phyloP scores from a whole-genome alignment of 2,888 invertebrate species.

The Folsomia manolachei region DNA sequence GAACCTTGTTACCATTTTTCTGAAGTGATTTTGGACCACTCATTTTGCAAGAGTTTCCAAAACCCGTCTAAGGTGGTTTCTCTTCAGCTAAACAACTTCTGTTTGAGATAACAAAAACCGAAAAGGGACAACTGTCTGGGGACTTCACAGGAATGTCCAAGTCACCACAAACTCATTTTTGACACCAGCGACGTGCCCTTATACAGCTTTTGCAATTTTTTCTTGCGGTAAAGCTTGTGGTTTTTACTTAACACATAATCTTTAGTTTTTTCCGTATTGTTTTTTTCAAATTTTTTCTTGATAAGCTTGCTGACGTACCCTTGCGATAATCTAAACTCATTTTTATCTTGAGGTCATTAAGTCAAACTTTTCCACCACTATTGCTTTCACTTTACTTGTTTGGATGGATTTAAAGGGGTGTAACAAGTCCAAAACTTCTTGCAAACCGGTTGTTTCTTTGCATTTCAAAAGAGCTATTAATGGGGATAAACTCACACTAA shows the following conservation, averaged over 20 bases:
- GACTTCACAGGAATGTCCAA: conserved; percentile 24
- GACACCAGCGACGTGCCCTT: background rate
- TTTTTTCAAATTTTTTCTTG: background rate
- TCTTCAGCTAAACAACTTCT: background rate
- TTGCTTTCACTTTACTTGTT: background rate
- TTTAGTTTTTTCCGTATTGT: background rate
- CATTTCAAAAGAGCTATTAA: background rate
- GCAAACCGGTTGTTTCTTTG: background rate
- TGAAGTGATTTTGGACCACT: background rate
- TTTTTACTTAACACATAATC: background rate
- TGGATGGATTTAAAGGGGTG: background rate
- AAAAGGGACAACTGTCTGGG: conserved; percentile 25
- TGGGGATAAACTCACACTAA: background rate
- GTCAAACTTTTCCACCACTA: background rate
- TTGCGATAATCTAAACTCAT: background rate
- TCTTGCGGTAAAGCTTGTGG: no score
- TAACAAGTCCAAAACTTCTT: background rate
- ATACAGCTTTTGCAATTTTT: background rate
- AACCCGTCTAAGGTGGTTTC: conserved; percentile 17
- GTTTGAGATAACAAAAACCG: conserved; percentile 27
- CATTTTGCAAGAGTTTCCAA: conserved; percentile 17
- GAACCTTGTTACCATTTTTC: background rate
- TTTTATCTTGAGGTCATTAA: background rate
- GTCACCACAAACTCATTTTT: background rate
- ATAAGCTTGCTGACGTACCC: background rate